phyloP scores from a whole-genome alignment of 2,113 vertebrate species.

The Gallinago undulata region DNA sequence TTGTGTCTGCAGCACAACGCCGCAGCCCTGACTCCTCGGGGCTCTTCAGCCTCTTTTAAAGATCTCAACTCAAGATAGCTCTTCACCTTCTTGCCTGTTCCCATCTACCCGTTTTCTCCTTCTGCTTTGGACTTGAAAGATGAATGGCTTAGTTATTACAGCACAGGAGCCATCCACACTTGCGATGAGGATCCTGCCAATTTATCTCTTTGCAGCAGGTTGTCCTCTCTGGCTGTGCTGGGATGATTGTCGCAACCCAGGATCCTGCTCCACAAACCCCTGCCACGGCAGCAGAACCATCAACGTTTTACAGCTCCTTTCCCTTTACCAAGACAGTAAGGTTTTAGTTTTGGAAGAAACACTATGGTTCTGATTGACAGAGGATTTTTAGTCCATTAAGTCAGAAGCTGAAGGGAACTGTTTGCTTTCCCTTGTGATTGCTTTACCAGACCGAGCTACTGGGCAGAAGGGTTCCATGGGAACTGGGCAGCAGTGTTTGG shows the following conservation, averaged over 20 bases:
- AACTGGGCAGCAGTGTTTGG: neutral
- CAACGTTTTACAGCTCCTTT: fast-evolving
- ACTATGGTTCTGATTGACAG: fast-evolving
- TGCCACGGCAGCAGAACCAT: neutral
- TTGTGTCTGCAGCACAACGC: neutral
- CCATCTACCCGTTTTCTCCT: neutral
- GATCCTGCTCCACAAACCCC: neutral
- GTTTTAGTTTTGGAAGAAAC: neutral
- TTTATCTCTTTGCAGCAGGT: neutral
- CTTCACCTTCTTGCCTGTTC: neutral
- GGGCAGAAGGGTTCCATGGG: neutral
- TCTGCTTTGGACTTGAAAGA: neutral
- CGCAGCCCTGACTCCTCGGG: neutral
- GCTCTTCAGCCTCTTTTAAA: neutral
- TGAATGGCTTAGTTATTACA: fast-evolving
- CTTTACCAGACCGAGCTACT: neutral
- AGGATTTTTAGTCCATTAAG: neutral
- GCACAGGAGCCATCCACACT: neutral
- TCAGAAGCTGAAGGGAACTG: neutral
- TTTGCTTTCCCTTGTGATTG: neutral
- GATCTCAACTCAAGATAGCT: neutral
- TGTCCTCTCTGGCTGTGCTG: neutral
- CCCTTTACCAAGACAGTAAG: neutral
- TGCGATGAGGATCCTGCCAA: fast-evolving
- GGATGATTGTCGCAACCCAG: fast-evolving